phyloP scores from a whole-genome alignment of 92 coral and sea anemone species.

The Isaurus tuberculatus region DNA sequence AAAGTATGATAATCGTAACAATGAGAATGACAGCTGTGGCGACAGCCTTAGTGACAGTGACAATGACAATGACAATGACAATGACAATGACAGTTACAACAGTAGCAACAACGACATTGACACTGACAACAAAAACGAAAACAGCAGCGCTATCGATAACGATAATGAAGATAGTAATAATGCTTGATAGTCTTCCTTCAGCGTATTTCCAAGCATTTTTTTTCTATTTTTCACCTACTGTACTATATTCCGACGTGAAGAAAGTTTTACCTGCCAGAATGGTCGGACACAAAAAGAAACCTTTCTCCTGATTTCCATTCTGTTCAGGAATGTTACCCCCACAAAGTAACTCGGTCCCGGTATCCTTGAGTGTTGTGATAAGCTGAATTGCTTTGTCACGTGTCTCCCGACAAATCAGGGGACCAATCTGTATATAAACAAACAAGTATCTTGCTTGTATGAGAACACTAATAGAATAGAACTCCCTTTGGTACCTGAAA shows the following conservation, averaged over 20 bases:
- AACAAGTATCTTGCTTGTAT: not conserved
- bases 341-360: conserved; percentile 8
- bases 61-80: no score
- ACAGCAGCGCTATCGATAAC: not conserved
- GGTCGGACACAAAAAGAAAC: conserved; percentile 30
- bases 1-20: not conserved
- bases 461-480: not conserved
- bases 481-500: not conserved
- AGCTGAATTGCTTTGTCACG: not conserved
- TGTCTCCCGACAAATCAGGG: conserved; percentile 20
- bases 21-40: not conserved
- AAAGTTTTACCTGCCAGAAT: conserved; percentile 11
- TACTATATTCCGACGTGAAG: not conserved
- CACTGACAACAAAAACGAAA: no score
- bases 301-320: not conserved
- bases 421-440: conserved; percentile 3
- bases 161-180: not conserved
- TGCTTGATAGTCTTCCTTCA: not conserved
- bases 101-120: no score
- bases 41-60: no score
- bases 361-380: not conserved
- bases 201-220: not conserved
- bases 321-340: conserved; percentile 20
- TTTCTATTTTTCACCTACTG: not conserved
- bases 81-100: no score